Base-by-base conservation (phyloP, 2,113 vertebrate genomes). In the Crotalus horridus region DNA sequence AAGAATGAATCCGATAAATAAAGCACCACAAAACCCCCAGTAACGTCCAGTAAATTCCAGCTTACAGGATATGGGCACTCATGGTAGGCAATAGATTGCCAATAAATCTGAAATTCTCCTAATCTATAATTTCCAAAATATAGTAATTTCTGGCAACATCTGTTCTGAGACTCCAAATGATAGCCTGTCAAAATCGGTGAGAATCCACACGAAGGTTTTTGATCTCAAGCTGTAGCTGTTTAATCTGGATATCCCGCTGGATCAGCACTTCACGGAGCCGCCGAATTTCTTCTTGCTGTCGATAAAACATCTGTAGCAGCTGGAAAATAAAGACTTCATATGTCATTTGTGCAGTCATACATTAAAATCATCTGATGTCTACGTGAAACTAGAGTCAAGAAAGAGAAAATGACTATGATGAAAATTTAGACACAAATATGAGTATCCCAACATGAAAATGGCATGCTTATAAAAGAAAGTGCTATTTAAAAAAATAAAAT, bases 221-320 rank as follows among this genome's bases (percentile, higher is more conserved):
- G 91, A 99, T 98, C 96, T 99, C 97, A 95, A 99, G 97, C 95
- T 99, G 97, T 95, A 99, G 94, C 95, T 99, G 99, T 94, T 97
- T 99, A 93, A 99, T 97, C 91, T 97, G 97, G 26, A 99, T 96
- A 46, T 99, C 98, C 48, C 98, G 98, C 96, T 99, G 99, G 90
- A 96, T 97, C 59, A 99, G 5, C 85, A 98, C 59, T 85, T 98
- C 98, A 87, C 98, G 97, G 91, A 99, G 97, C 91, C 97, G 98
- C 20, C 98, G 98, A 95, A 99, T 99, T 96, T 99, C 99, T 53
- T 99, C 99, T 97, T 99, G 99, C 94, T 99, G 99, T 91, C 97
- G 98, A 94, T 98, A 99, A 96, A 98, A 99, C 98, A 98, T 98
- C 95, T 98, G 97, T 46, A 98, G 98, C 94, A 99, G 97, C 99